Conservation (phyloP, 2,797 vertebrate species). For the Hybognathus amarus region DNA sequence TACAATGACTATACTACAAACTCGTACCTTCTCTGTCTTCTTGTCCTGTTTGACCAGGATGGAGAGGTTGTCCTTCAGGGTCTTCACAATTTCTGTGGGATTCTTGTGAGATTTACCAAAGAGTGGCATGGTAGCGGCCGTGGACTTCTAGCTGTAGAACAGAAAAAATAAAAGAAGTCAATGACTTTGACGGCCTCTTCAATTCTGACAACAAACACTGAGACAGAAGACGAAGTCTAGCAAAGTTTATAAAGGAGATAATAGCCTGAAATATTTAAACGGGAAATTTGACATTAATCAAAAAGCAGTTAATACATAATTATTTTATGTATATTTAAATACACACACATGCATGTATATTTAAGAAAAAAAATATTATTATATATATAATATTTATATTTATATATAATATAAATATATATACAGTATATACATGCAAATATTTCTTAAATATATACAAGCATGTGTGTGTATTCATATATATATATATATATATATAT, state of each 20-base stretch:
- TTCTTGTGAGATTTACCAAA: conserved; percentile 98
- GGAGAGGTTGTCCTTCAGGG: conserved; percentile 92
- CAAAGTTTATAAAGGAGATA: not conserved
- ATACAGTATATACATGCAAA: too few species aligned
- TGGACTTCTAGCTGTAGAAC: conserved; percentile 42
- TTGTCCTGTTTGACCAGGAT: conserved; percentile 95
- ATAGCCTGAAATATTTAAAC: not conserved
- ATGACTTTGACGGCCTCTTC: not conserved
- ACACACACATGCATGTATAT: too few species aligned
- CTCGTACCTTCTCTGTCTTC: conserved; percentile 93
- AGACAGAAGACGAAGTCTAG: not conserved
- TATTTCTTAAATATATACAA: too few species aligned
- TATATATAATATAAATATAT: too few species aligned
- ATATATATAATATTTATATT: too few species aligned
- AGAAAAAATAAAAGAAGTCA: conserved; percentile 17
- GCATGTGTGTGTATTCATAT: too few species aligned
- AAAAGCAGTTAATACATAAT: too few species aligned
- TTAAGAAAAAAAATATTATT: too few species aligned
- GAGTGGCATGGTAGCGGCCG: conserved; percentile 86
- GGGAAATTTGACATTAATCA: not conserved
- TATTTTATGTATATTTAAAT: too few species aligned
- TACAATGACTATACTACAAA: too few species aligned
- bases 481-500: too few species aligned
- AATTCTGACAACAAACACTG: not conserved
- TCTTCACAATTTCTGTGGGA: conserved; percentile 92